Evolutionary conservation across 2,113 vertebrate genomes (phyloP), one percentile per base, ranked within the genome.

Genomic region (Clarias batrachus): DNA sequence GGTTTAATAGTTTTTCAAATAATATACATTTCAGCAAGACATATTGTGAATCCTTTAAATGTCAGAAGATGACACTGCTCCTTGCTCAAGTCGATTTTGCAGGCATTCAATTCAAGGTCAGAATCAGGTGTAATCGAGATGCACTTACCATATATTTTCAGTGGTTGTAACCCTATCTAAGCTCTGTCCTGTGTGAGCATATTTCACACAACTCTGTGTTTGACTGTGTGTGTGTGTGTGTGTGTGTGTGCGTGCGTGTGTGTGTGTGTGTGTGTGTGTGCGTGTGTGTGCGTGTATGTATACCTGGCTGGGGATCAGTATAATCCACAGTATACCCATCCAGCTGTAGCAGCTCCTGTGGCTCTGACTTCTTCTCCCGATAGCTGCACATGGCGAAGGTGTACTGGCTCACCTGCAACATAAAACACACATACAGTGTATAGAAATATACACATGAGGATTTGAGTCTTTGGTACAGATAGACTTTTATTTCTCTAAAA

Each of bases 301-400:
- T 89, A 99, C 98, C 98, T 96, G 98, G 97, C 91, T 99, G 98
- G 9, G 97, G 98, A 94, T 99, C 98, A 0, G 98, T 99, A 95
- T 99, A 99, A 88, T 99, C 98, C 94, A 99, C 98, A 62, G 98
- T 99, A 93, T 99, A 99, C 82, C 98, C 98, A 2, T 99, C 98
- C 81, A 99, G 94, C 89, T 99, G 98, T 4, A 99, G 96, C 85
- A 99, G 96, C 87, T 99, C 98, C 93, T 99, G 98, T 37, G 98
- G 97, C 89, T 99, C 98, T 0, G 98, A 97, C 88, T 99, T 99
- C 92, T 99, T 99, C 95, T 99, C 98, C 91, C 98, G 96, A 92
- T 99, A 99, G 95, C 98, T 99, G 95, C 98, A 99, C 97, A 99
- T 99, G 92, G 98, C 98, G 92, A 99, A 99, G 0, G 98, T 99